Evolutionary conservation across 2,888 invertebrate genomes (phyloP).

Genomic region (Exephanes ischioxanthus): DNA sequence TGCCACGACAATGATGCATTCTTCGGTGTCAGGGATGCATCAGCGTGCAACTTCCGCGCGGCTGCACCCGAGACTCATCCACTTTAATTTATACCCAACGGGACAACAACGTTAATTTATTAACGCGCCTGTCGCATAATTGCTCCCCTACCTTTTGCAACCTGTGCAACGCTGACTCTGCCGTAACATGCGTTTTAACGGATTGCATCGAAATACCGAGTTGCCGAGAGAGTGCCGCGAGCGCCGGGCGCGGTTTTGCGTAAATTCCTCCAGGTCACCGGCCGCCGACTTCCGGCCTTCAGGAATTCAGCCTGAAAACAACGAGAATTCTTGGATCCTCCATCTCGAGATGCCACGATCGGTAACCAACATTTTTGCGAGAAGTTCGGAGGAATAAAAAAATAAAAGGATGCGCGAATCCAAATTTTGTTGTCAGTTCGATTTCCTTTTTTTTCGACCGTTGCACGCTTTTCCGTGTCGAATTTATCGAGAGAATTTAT

Average conservation of each 20-base stretch:
- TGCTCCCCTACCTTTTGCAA: slow-evolving; percentile 33
- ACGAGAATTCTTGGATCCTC: slow-evolving; percentile 3
- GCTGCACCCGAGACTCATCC: slow-evolving; percentile 50
- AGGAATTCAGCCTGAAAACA: slow-evolving; percentile 6
- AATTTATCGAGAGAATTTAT: too few relatives aligned
- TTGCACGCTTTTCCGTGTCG: too few relatives aligned
- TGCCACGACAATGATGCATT: slow-evolving; percentile 48
- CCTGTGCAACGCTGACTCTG: not conserved
- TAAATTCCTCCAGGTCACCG: slow-evolving; percentile 41
- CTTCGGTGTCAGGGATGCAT: slow-evolving; percentile 55
- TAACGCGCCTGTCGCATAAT: slow-evolving; percentile 58
- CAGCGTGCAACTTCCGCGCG: slow-evolving; percentile 39
- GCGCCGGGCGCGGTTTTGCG: slow-evolving; percentile 25
- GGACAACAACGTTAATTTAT: slow-evolving; percentile 61
- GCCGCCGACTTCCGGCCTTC: not conserved
- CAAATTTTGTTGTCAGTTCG: too few relatives aligned
- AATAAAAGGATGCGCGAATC: too few relatives aligned
- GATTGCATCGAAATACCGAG: slow-evolving; percentile 33
- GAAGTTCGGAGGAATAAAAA: not conserved
- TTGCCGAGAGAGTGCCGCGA: not conserved
- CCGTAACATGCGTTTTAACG: slow-evolving; percentile 36
- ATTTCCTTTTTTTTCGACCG: not conserved
- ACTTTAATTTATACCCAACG: slow-evolving; percentile 59
- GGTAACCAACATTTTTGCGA: not conserved
- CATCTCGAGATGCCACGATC: not conserved